phyloP scores from a whole-genome alignment of 2,888 invertebrate genomes.

The Diaphora mendica region DNA sequence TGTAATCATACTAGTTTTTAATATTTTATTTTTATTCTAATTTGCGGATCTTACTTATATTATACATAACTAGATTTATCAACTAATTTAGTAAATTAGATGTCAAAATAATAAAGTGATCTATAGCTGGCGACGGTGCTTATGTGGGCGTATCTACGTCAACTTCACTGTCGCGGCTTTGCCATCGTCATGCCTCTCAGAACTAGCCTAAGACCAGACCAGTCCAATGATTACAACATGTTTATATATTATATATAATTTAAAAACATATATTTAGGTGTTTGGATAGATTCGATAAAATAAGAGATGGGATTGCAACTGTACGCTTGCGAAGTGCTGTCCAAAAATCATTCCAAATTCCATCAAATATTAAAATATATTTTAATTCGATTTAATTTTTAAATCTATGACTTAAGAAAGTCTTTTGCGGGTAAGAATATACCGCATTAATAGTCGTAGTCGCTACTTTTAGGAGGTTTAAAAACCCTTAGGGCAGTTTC shows the following conservation, averaged over 20 bases:
- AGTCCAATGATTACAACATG: not conserved
- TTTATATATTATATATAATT: not conserved
- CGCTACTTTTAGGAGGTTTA: not conserved
- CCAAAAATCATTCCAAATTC: not conserved
- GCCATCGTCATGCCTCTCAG: not conserved
- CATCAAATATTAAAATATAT: not conserved
- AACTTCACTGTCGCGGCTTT: not conserved
- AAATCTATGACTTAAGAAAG: not conserved
- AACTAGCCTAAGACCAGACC: not conserved
- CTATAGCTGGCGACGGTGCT: not conserved
- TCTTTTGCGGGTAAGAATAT: not conserved
- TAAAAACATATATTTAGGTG: not conserved
- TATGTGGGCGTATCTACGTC: not conserved
- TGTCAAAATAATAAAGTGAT: not conserved
- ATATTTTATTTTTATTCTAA: not conserved
- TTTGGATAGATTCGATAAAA: not conserved
- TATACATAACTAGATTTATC: not conserved
- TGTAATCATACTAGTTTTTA: not conserved
- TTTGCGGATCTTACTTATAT: not conserved
- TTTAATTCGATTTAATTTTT: not conserved
- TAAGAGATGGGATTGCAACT: not conserved
- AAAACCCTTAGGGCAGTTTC: too few relatives aligned
- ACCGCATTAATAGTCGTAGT: not conserved
- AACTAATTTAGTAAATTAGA: not conserved
- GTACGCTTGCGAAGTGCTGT: not conserved